These are phyloP conservation scores for Aphelinus certus DNA, from an alignment of 1,140 invertebrate genomes.

Conservation along the genomic window DNA sequence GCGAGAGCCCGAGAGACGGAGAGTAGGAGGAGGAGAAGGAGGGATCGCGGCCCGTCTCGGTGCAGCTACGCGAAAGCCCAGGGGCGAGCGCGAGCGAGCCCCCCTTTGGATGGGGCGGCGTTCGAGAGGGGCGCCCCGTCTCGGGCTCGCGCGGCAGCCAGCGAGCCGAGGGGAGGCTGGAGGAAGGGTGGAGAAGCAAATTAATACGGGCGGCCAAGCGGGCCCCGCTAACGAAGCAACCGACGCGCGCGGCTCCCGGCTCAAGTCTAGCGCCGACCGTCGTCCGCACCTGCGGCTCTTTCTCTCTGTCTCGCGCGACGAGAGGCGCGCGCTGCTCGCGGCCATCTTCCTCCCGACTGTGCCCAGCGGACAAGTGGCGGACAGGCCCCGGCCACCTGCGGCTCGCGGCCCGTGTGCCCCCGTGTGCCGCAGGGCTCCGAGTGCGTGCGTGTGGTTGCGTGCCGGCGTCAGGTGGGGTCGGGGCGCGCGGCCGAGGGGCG, in stretches of 20 bases:
- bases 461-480: too few species aligned
- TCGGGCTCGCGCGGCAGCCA: constrained; percentile 33
- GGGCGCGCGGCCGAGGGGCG: constrained; percentile 25
- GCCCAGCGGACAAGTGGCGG: background rate
- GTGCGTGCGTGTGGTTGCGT: too few species aligned
- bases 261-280: constrained; percentile 61
- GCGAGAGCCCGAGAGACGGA: constrained; percentile 38
- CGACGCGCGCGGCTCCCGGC: constrained; percentile 44
- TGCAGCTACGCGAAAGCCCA: constrained; percentile 42
- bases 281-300: constrained; percentile 31
- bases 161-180: constrained; percentile 41
- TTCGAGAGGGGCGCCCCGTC: constrained; percentile 39
- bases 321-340: constrained; percentile 1
- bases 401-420: too few species aligned
- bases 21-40: constrained; percentile 28
- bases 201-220: constrained; percentile 63
- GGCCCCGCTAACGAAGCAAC: constrained; percentile 62
- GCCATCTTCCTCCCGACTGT: too few species aligned
- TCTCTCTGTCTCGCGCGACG: constrained; percentile 36
- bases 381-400: background rate
- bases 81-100: constrained; percentile 52
- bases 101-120: constrained; percentile 44
- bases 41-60: background rate
- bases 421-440: too few species aligned
- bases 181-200: constrained; percentile 59